These are phyloP conservation scores for Diplolepis rosae DNA, from an alignment of 2,888 invertebrate species.

Conservation along the genomic window DNA sequence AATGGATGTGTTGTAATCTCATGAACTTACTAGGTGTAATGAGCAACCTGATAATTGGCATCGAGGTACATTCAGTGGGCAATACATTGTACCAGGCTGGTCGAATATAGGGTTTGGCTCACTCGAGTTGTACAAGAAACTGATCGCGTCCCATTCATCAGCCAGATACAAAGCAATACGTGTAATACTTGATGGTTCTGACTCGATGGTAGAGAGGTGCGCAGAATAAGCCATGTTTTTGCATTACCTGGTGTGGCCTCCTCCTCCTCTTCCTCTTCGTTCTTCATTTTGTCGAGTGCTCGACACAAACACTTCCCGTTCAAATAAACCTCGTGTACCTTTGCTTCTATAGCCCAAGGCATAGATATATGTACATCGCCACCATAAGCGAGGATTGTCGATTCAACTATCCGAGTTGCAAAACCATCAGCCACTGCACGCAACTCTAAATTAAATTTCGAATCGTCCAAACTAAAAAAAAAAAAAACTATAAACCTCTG, in stretches of 20 bases:
- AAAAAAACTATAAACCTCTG: too few species aligned
- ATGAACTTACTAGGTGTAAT: conserved; percentile 47
- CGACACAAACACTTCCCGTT: conserved; percentile 8
- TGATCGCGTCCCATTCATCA: conserved; percentile 24
- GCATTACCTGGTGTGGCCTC: not conserved
- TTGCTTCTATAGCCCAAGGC: conserved; percentile 7
- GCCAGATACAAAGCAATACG: conserved; percentile 3
- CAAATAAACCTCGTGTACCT: conserved; percentile 9
- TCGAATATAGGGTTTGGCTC: conserved; percentile 18
- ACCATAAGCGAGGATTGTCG: conserved; percentile 25
- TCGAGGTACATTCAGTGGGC: conserved; percentile 46
- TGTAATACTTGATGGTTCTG: not conserved
- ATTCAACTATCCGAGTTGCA: conserved; percentile 27
- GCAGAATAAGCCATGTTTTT: not conserved
- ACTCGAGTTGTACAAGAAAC: conserved; percentile 15
- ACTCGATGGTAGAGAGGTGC: not conserved
- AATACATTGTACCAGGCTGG: conserved; percentile 9
- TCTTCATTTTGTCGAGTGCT: conserved; percentile 6
- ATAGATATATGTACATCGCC: too few species aligned
- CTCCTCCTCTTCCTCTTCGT: conserved; percentile 15
- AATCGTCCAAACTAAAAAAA: too few species aligned
- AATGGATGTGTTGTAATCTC: conserved; percentile 43
- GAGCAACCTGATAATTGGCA: conserved; percentile 57
- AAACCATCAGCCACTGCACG: conserved; percentile 30
- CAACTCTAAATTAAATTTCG: too few species aligned